These are phyloP conservation scores for Harpagifer antarcticus DNA, from an alignment of 2,797 vertebrate genomes.

Conservation along the genomic window DNA sequence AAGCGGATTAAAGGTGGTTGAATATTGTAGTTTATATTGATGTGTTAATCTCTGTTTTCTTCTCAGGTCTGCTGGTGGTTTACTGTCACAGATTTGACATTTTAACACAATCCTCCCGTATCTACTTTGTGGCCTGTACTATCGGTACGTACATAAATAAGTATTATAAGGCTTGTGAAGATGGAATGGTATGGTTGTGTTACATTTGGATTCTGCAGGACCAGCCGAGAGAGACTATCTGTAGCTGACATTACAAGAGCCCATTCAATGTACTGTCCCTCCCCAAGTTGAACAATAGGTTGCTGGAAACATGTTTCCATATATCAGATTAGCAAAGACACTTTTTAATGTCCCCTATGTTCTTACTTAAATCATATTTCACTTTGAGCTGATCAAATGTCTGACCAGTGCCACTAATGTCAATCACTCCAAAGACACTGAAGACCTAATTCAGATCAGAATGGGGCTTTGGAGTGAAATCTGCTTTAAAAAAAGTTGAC, in stretches of 20 bases:
- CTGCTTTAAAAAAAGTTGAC: not conserved
- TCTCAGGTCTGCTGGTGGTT: conserved; percentile 91
- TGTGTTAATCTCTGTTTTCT: not conserved
- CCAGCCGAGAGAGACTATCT: not conserved
- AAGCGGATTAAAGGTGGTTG: not conserved
- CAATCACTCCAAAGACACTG: not conserved
- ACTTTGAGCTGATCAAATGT: not conserved
- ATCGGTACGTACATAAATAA: conserved; percentile 84
- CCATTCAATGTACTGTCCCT: not conserved
- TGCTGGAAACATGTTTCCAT: not conserved
- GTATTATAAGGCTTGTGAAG: not conserved
- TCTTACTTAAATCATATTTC: too few relatives aligned
- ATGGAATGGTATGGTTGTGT: not conserved
- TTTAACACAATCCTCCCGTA: conserved; percentile 92
- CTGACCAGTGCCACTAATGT: not conserved
- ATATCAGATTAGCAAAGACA: not conserved
- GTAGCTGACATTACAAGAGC: too few relatives aligned
- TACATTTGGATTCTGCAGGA: not conserved
- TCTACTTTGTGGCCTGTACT: conserved; percentile 96
- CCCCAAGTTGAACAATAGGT: too few relatives aligned
- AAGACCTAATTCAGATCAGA: not conserved
- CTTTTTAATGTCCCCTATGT: not conserved
- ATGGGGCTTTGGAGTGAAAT: not conserved
- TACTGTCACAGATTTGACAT: conserved; percentile 98
- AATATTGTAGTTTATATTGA: not conserved